Evolutionary conservation across 2,113 vertebrate genomes (phyloP), one percentile per base, ranked within the genome.

Genomic region (Furnarius figulus): DNA sequence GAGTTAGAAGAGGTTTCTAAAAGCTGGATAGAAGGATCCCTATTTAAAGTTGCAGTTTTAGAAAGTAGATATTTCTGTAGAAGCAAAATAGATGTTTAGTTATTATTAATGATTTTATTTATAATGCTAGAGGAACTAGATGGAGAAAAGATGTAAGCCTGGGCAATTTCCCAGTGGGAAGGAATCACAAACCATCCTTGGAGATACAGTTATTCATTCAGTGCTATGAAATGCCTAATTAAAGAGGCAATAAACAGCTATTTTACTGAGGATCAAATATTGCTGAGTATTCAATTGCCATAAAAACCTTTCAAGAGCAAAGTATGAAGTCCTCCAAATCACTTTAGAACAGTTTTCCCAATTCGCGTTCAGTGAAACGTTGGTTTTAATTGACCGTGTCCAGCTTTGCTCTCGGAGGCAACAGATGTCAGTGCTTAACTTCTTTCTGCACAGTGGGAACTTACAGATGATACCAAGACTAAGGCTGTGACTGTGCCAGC

Each of bases 221-320:
- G 75, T 89, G 87, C 93, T 96, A 89, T 88, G 92, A 97, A 94
- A 93, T 91, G 87, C 81, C 93, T 96, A 93, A 97, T 93, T 95
- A 90, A 94, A 91, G 94, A 94, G 68, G 90, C 80, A 96, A 95
- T 89, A 91, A 93, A 90, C 92, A 90, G 81, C 76, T 91, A 83
- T 71, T 96, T 95, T 92, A 90, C 83, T 77, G 86, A 92, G 76
- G 84, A 91, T 94, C 87, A 85, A 94, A 94, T 94, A 94, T 89
- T 96, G 86, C 86, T 95, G 95, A 93, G 68, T 90, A 90, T 91
- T 92, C 92, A 92, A 23, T 74, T 5, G 44, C 90, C 88, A 89
- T 91, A 91, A 95, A 95, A 91, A 80, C 71, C 85, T 93, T 91
- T 85, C 71, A 87, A 92, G 82, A 95, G 76, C 91, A 80, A 94